A percentile compares a stretch with the other conserved stretches of the same genome.
Conservation (phyloP, 1,140 invertebrate species). For the Drosophila teissieri region DNA sequence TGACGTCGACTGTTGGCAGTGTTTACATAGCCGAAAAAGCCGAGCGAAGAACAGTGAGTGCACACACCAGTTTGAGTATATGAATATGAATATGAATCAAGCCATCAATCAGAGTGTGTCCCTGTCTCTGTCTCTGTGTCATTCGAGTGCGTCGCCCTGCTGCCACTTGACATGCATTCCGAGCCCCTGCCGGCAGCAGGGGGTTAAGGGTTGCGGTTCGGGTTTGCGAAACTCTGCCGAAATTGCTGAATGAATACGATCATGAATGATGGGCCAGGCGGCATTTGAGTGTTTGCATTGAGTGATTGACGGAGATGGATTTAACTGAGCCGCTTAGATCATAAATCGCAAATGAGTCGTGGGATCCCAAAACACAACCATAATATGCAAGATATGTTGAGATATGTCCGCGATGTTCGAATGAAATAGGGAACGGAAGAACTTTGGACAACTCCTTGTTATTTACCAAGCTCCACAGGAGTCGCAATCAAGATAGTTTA, state of each 20-base stretch:
- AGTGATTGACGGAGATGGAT: conserved; percentile 9
- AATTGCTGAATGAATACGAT: conserved; percentile 35
- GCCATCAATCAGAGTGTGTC: conserved; percentile 65
- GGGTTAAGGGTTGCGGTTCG: neutral
- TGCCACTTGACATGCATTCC: conserved; percentile 69
- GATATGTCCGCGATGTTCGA: no score
- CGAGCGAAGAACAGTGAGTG: conserved; percentile 43
- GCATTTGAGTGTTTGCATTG: neutral
- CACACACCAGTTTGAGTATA: conserved; percentile 40
- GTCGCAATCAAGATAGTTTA: neutral
- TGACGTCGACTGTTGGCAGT: conserved; percentile 64
- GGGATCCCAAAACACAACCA: no score
- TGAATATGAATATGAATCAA: conserved; percentile 61
- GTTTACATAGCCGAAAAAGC: conserved; percentile 56
- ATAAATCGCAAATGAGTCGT: neutral
- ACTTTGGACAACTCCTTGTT: no score
- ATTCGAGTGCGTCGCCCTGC: conserved; percentile 18
- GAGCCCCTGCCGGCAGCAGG: neutral
- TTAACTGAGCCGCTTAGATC: neutral
- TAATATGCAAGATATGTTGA: no score
- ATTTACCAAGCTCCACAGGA: neutral
- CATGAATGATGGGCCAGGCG: conserved; percentile 8
- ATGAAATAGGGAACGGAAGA: no score
- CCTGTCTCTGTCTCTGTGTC: conserved; percentile 50
- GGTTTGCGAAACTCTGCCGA: neutral